Evolutionary conservation across 2,113 vertebrate species (phyloP).

Genomic region (Gymnogyps californianus): DNA sequence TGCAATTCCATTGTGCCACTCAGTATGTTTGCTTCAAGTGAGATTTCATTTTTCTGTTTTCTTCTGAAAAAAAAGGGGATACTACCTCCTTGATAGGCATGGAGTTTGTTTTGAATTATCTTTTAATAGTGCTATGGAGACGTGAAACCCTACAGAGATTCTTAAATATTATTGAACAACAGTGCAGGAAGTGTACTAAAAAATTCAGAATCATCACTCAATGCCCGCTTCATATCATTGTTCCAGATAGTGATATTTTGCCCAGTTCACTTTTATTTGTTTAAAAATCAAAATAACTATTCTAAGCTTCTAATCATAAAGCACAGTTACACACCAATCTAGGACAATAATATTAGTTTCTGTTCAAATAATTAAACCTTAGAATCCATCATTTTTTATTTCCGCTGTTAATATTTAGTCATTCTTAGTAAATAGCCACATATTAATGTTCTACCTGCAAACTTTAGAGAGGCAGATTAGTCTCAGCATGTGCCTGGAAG

Average conservation of each 20-base stretch:
- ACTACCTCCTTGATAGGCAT: neutral
- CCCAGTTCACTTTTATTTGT: neutral
- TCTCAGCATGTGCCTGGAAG: neutral
- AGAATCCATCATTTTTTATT: neutral
- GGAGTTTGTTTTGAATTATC: neutral
- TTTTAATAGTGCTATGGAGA: neutral
- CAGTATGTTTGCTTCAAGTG: neutral
- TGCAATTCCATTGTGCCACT: neutral
- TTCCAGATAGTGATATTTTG: neutral
- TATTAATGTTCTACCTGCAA: neutral
- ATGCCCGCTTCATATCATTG: neutral
- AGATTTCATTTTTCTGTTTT: neutral
- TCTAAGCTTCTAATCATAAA: neutral
- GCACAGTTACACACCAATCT: neutral
- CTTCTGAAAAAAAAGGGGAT: neutral
- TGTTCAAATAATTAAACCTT: neutral
- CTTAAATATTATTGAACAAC: neutral
- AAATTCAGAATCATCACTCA: neutral
- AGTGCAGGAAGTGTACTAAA: neutral
- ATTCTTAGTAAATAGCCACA: neutral
- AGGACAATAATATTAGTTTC: neutral
- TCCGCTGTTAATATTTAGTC: neutral
- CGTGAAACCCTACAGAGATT: neutral
- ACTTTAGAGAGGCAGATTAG: neutral
- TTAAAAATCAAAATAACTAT: neutral